These are phyloP conservation scores for Piscicola geometra DNA, from an alignment of 2,888 invertebrate species.

Conservation along the genomic window DNA sequence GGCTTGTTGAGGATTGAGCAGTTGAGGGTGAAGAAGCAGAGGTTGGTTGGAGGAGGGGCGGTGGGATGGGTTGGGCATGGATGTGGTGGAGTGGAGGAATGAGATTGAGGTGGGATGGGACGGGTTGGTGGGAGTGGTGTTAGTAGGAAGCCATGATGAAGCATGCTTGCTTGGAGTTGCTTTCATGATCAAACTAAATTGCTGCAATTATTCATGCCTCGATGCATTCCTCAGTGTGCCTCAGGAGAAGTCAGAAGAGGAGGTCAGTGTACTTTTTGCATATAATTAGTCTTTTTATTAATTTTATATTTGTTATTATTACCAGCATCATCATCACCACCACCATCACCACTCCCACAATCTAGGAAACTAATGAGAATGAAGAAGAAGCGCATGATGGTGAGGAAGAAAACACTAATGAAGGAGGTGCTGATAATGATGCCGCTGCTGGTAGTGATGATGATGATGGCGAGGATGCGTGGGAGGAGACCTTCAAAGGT, in stretches of 20 bases:
- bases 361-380: too few relatives aligned
- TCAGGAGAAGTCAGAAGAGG: background rate
- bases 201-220: too few relatives aligned
- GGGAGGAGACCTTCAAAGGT: constrained; percentile 80
- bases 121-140: constrained; percentile 39
- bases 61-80: too few relatives aligned
- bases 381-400: background rate
- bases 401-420: constrained; percentile 20
- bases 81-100: constrained; percentile 12
- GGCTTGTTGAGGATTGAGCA: constrained; percentile 91
- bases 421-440: constrained; percentile 37
- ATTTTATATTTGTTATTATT: too few relatives aligned
- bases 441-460: constrained; percentile 58
- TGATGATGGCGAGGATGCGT: constrained; percentile 56
- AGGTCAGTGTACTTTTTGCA: too few relatives aligned
- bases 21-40: constrained; percentile 63
- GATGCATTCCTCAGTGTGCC: background rate
- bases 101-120: constrained; percentile 43
- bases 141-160: too few relatives aligned
- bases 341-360: too few relatives aligned
- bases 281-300: too few relatives aligned
- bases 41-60: background rate
- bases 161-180: too few relatives aligned
- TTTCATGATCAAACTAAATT: too few relatives aligned
- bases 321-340: too few relatives aligned